A percentile compares a stretch with the other conserved stretches of the same genome.
Conservation (phyloP, 1,140 invertebrate genomes). For the Drosophila setifemur region DNA sequence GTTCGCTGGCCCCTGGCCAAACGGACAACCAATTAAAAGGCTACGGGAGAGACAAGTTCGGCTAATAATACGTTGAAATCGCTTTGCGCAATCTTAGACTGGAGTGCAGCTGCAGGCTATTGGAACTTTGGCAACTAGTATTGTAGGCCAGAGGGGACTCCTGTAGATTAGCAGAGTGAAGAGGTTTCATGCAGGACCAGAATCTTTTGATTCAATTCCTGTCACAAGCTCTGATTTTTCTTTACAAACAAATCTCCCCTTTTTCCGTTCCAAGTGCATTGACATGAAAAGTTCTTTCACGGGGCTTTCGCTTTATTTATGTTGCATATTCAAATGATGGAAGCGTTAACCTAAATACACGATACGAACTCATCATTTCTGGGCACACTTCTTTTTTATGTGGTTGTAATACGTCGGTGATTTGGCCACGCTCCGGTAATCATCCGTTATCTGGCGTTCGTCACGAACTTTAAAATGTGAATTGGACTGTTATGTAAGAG, state of each 20-base stretch:
- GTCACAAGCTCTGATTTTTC: too few species aligned
- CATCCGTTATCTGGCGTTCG: slow-evolving; percentile 51
- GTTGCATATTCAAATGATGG: neutral
- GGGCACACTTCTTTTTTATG: neutral
- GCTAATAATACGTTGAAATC: slow-evolving; percentile 63
- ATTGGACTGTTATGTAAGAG: slow-evolving; percentile 58
- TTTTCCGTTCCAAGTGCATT: too few species aligned
- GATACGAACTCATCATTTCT: slow-evolving; percentile 1
- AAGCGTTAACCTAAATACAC: neutral
- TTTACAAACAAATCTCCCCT: too few species aligned
- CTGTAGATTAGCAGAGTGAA: too few species aligned
- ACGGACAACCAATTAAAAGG: slow-evolving; percentile 67
- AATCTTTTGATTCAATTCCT: too few species aligned
- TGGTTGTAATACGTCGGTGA: slow-evolving; percentile 9
- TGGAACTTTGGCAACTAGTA: too few species aligned
- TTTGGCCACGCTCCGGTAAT: slow-evolving; percentile 53
- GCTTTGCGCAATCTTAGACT: slow-evolving; percentile 32
- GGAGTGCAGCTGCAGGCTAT: neutral
- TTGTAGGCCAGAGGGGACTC: too few species aligned
- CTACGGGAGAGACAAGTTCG: slow-evolving; percentile 35
- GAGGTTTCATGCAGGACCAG: too few species aligned
- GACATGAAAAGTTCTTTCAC: slow-evolving; percentile 53
- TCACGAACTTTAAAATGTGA: slow-evolving; percentile 58
- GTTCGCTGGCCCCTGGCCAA: slow-evolving; percentile 13
- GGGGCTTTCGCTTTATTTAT: neutral